Evolutionary conservation across 2,113 vertebrate genomes (phyloP), one percentile per base, ranked within the genome.

Genomic region (Osmerus mordax): DNA sequence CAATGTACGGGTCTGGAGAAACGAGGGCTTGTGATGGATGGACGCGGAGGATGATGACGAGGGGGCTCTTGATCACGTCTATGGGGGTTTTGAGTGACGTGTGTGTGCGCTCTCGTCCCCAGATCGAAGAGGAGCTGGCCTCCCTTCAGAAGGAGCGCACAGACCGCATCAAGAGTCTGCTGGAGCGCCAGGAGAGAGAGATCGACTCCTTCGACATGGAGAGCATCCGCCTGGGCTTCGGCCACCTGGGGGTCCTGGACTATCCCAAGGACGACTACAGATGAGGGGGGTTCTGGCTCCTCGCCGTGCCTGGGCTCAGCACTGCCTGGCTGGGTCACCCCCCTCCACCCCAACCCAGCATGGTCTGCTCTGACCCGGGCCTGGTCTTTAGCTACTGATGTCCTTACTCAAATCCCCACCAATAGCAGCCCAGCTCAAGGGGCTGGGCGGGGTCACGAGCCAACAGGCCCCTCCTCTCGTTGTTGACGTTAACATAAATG

Each of bases 221-320:
- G 92, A 99, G 97, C 89, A 84, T 96, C 84, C 92, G 96, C 51
- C 95, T 97, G 92, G 97, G 97, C 89, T 97, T 98, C 73, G 91
- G 93, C 70, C 98, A 97, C 94, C 91, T 97, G 91, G 94, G 95
- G 73, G 91, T 92, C 25, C 91, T 97, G 92, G 97, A 98, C 82
- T 96, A 94, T 81, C 95, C 96, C 89, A 99, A 99, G 93, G 97
- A 99, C 85, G 96, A 98, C 93, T 97, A 96, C 89, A 98, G 97
- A 98, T 99, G 96, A 99, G 93, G 91, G 86, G 88, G 67, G 84
- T 51, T 32, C n/a, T n/a, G 64, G 62, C 5, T 28, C 52, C 54
- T 59, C 83, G 71, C 67, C 75, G 41, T 66, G 2, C 16, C 72
- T 53, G 41, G 41, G 66, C 41, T 36, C 70, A 21, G 15, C 14